These are phyloP conservation scores for Corapipo altera DNA, from an alignment of 2,113 vertebrate species.

Conservation along the genomic window DNA sequence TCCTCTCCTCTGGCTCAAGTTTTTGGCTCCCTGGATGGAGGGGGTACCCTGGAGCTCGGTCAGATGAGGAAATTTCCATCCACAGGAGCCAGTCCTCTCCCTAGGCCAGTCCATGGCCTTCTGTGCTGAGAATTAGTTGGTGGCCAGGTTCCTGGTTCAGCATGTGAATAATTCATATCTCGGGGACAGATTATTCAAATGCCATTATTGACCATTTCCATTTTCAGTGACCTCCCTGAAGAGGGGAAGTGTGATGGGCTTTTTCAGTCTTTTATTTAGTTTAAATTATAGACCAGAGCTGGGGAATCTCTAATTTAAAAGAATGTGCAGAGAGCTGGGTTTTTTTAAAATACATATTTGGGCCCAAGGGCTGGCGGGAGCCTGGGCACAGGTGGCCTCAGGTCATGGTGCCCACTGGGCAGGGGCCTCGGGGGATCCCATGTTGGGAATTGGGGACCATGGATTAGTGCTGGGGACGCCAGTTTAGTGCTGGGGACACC, in stretches of 20 bases:
- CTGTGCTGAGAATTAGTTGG: not conserved
- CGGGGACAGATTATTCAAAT: not conserved
- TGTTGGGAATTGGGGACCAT: not conserved
- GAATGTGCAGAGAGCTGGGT: not conserved
- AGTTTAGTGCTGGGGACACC: not conserved
- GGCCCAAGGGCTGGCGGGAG: not conserved
- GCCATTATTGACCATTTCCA: not conserved
- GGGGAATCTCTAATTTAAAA: not conserved
- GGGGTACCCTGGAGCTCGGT: not conserved
- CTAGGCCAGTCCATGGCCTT: not conserved
- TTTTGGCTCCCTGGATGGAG: not conserved
- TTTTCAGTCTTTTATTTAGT: not conserved
- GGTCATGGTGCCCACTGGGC: not conserved
- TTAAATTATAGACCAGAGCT: not conserved
- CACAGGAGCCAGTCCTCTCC: not conserved
- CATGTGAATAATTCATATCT: not conserved
- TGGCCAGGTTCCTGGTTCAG: not conserved
- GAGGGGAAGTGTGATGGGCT: not conserved
- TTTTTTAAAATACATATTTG: not conserved
- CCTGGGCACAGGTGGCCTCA: not conserved
- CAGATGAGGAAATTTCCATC: not conserved
- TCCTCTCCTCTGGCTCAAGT: not conserved
- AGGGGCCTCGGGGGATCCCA: accelerated
- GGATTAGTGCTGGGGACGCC: not conserved
- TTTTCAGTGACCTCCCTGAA: not conserved